Percentiles rank a stretch among this genome's conserved stretches.
These are phyloP conservation scores for Indicator indicator DNA, from an alignment of 2,113 vertebrate genomes.

Conservation along the genomic window DNA sequence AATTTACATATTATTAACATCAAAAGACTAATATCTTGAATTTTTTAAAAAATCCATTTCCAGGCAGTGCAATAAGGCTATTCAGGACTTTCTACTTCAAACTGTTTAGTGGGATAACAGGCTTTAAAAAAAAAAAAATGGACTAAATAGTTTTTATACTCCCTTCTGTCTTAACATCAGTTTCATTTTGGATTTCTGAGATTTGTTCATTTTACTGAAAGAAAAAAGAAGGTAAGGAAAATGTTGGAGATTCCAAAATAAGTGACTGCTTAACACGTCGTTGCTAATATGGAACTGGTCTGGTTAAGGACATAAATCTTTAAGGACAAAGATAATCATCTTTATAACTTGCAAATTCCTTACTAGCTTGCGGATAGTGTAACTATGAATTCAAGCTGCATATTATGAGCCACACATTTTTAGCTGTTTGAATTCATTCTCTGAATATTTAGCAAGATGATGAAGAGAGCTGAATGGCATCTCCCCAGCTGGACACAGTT, in stretches of 20 bases:
- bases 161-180: neutral
- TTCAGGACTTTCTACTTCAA: neutral
- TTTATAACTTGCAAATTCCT: conserved; percentile 74
- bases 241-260: conserved; percentile 40
- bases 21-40: neutral
- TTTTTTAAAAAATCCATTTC: neutral
- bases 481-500: conserved; percentile 72
- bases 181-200: conserved; percentile 51
- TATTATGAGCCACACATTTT: conserved; percentile 65
- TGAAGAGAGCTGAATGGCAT: conserved; percentile 57
- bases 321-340: conserved; percentile 72
- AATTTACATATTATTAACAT: conserved; percentile 33
- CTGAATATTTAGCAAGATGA: conserved; percentile 71
- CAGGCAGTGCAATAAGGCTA: neutral
- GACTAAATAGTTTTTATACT: neutral
- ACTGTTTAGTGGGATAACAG: neutral
- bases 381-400: conserved; percentile 73
- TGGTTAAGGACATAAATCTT: conserved; percentile 60
- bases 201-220: conserved; percentile 58
- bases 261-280: conserved; percentile 37
- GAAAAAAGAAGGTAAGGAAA: neutral
- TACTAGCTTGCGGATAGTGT: conserved; percentile 69
- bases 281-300: conserved; percentile 38
- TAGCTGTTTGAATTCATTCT: conserved; percentile 73
- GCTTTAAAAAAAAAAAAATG: neutral